Base-by-base conservation (phyloP, 35 echinoderm and acorn worm genomes). In the Eucidaris tribuloides region DNA sequence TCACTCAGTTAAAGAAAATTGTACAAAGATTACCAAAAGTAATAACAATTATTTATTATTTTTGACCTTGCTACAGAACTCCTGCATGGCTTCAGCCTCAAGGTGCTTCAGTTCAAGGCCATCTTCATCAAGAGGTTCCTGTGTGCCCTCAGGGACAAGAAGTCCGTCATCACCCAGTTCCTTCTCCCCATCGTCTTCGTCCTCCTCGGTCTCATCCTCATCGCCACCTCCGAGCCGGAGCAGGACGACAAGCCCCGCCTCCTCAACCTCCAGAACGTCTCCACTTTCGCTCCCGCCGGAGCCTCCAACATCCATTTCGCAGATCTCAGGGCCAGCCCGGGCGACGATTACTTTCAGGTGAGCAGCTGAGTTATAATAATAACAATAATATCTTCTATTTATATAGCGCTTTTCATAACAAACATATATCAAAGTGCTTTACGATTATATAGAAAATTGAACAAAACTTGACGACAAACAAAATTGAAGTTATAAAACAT, bases 1-100 rank as follows among this genome's bases (percentile, higher is more conserved):
- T 93, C 64, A 82, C 85, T 18, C 96, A 99, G 62, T 79, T 99
- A n/a, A n/a, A n/a, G n/a, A n/a, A n/a, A n/a, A n/a, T n/a, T n/a
- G n/a, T n/a, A n/a, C n/a, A n/a, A n/a, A n/a, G n/a, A n/a, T n/a
- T n/a, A n/a, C n/a, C n/a, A n/a, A n/a, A n/a, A n/a, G n/a, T n/a
- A n/a, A n/a, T n/a, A n/a, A n/a, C n/a, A n/a, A n/a, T n/a, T n/a
- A n/a, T n/a, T n/a, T n/a, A n/a, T n/a, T n/a, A n/a, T n/a, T n/a
- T n/a, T n/a, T n/a, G n/a, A n/a, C n/a, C n/a, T 78, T 34, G 30
- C 32, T 54, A 2, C 45, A 94, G 91, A 94, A 20, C 63, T 88
- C 7, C 31, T 89, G 23, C 62, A 66, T 37, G 96, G 96, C 5
- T 31, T 90, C 9, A 33, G 41, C 15, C 60, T 99, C 36, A 92